Evolutionary conservation across 2,797 vertebrate genomes (phyloP).

Genomic region (Darevskia nairensis): DNA sequence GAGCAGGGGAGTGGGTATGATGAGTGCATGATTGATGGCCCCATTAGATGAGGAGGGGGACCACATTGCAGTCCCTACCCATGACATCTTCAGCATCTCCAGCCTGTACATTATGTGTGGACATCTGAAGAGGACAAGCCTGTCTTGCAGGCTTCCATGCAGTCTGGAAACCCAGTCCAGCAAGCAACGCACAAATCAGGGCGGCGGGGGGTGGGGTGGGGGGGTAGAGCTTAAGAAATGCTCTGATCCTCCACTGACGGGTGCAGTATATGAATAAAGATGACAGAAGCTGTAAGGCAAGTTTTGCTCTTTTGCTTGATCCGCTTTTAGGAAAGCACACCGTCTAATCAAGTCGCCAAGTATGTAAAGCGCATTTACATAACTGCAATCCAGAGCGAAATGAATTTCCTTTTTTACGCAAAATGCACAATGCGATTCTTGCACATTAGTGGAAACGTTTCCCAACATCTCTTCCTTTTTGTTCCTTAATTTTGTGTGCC

Average conservation of each 20-base stretch:
- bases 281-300: background rate
- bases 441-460: background rate
- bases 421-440: background rate
- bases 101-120: background rate
- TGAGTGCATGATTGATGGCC: background rate
- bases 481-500: background rate
- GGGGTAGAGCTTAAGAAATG: background rate
- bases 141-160: background rate
- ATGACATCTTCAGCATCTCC: background rate
- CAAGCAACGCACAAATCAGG: background rate
- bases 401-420: background rate
- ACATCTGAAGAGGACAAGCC: background rate
- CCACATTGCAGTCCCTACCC: background rate
- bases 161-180: background rate
- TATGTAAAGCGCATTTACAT: background rate
- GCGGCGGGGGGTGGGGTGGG: background rate
- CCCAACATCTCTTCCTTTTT: background rate
- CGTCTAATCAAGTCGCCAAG: background rate
- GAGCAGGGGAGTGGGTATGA: background rate
- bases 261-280: background rate
- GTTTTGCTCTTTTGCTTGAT: background rate
- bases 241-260: background rate
- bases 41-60: background rate
- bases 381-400: background rate
- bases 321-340: background rate